Conservation (phyloP, 2,888 invertebrate species). For the Phyllotreta cruciferae region DNA sequence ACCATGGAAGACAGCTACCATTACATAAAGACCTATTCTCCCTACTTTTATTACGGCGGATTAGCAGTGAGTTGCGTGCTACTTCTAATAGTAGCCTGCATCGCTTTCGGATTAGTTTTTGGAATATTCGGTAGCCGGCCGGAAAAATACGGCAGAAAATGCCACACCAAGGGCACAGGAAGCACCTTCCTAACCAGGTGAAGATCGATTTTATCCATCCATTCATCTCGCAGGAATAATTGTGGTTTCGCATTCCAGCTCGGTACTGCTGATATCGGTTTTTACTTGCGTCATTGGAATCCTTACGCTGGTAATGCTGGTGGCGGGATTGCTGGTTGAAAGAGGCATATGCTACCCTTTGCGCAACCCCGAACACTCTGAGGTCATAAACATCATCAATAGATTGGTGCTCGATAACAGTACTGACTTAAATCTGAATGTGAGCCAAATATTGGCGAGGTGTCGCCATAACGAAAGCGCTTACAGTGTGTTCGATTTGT, state of each 20-base stretch:
- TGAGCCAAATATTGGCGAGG: constrained; percentile 66
- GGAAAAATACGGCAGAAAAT: constrained; percentile 80
- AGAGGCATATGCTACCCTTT: constrained; percentile 82
- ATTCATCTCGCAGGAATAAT: neutral
- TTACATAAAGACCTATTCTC: constrained; percentile 47
- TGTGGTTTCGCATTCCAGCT: constrained; percentile 46
- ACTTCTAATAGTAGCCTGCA: constrained; percentile 71
- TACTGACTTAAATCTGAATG: constrained; percentile 57
- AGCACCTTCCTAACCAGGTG: constrained; percentile 83
- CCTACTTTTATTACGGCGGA: constrained; percentile 68
- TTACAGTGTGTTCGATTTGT: constrained; percentile 50
- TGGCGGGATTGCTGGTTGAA: constrained; percentile 70
- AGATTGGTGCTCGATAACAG: constrained; percentile 17
- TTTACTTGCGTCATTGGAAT: constrained; percentile 73
- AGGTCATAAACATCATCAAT: constrained; percentile 39
- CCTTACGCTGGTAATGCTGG: constrained; percentile 72
- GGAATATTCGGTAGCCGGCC: constrained; percentile 92
- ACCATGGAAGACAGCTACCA: constrained; percentile 41
- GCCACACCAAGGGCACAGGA: constrained; percentile 87
- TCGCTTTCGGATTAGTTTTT: constrained; percentile 82
- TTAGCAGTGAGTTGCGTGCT: constrained; percentile 74
- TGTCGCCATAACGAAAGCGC: constrained; percentile 79
- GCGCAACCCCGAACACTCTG: constrained; percentile 58
- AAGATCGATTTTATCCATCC: constrained; percentile 1
- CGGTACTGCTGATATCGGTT: constrained; percentile 74